Evolutionary conservation across 2,888 invertebrate species (phyloP).

Genomic region (Ochlodes sylvanus): DNA sequence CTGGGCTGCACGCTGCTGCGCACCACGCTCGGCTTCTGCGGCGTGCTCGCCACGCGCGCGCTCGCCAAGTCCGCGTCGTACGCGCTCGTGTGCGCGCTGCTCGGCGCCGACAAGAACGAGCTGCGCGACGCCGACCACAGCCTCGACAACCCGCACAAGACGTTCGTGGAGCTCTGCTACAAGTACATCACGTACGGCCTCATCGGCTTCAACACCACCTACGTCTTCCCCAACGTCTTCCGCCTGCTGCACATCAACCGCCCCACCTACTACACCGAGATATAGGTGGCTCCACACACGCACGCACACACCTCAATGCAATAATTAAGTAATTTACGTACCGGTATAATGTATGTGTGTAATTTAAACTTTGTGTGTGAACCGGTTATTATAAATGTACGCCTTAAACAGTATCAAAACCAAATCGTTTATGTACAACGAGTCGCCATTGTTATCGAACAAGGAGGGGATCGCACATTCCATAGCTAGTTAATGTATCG

Average conservation of each 20-base stretch:
- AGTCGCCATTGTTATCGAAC: no score
- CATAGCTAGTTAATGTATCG: no score
- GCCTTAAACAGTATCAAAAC: no score
- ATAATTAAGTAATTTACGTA: no score
- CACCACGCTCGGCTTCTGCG: conserved; percentile 90
- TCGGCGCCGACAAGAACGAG: conserved; percentile 88
- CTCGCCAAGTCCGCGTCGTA: conserved; percentile 89
- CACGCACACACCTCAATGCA: no score
- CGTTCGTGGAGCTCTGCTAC: conserved; percentile 91
- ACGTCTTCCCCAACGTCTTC: conserved; percentile 92
- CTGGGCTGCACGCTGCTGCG: conserved; percentile 87
- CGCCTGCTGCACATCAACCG: conserved; percentile 90
- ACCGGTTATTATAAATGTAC: no score
- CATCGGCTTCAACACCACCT: conserved; percentile 92
- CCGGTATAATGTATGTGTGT: no score
- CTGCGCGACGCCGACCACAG: conserved; percentile 87
- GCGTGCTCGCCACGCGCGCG: conserved; percentile 88
- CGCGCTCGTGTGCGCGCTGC: conserved; percentile 88
- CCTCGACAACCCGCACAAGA: conserved; percentile 88
- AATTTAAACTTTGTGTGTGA: no score
- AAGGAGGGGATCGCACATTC: no score
- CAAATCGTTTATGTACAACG: no score
- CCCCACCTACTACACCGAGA: conserved; percentile 94
- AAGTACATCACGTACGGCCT: conserved; percentile 93
- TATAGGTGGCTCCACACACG: conserved; percentile 70